Evolutionary conservation across 2,888 invertebrate genomes (phyloP), one percentile per base, ranked within the genome.

Genomic region (Clivina fossor): DNA sequence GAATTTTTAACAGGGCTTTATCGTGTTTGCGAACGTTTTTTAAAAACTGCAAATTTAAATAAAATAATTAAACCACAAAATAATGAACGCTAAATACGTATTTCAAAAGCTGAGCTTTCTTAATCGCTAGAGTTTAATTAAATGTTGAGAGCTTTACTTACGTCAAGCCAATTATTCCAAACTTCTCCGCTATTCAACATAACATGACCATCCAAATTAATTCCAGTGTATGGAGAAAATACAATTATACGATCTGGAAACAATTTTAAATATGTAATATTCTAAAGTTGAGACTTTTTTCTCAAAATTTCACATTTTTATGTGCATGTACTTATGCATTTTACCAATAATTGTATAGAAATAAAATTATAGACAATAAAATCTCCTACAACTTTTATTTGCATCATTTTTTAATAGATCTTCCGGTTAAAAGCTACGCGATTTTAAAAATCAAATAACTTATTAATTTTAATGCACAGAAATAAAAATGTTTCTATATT

Each of bases 151-250:
- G 8, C 16, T n/a, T 4, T 51, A 75, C 84, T 82, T 76, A 93
- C 90, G 75, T 92, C 92, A 56, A 94, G 77, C 96, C 96, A 96
- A 75, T 92, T 93, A 67, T 90, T 86, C 57, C 93, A 79, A 28
- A 96, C 95, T 80, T 96, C 95, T 28, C 92, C 93, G 62, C 91
- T 93, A 69, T 89, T 93, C 0, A 96, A 80, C 78, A 90, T 88
- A 5, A 96, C 85, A 66, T 92, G 87, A 0, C 96, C 95, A 66
- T 93, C 90, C 41, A 94, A 78, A 69, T 89, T 92, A 4, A 96
- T 88, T 9, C 96, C 96, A 2, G 94, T 94, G 66, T 91, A 90
- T 63, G 87, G 87, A 1, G 93, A 91, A 75, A 96, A 86, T 2
- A 92, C 88, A 56, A 96, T 78, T 16, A 82, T 85, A 62, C 92